Evolutionary conservation across 2,888 invertebrate genomes (phyloP).

Genomic region (Bruchidius siliquastri): DNA sequence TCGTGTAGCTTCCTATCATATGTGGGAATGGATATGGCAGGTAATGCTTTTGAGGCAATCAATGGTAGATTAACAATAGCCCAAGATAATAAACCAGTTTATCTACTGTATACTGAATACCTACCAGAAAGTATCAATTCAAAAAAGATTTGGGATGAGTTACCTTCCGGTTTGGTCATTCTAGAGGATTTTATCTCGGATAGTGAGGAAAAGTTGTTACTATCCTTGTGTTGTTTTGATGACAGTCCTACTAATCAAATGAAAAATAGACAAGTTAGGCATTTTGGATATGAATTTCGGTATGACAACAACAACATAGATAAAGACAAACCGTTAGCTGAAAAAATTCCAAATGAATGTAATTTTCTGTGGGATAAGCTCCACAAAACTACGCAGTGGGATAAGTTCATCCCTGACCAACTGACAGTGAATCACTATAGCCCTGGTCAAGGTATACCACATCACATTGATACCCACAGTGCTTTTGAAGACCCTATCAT

Average conservation of each 20-base stretch:
- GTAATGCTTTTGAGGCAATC: slow-evolving; percentile 52
- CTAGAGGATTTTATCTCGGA: slow-evolving; percentile 66
- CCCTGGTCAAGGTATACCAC: slow-evolving; percentile 90
- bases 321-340: slow-evolving; percentile 58
- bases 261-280: slow-evolving; percentile 81
- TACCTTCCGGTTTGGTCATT: slow-evolving; percentile 67
- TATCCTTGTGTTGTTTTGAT: slow-evolving; percentile 54
- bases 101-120: slow-evolving; percentile 59
- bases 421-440: slow-evolving; percentile 79
- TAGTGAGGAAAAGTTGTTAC: slow-evolving; percentile 61
- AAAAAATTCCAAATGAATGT: slow-evolving; percentile 68
- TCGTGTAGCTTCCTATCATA: slow-evolving; percentile 76
- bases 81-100: slow-evolving; percentile 58
- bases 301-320: slow-evolving; percentile 87
- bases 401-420: slow-evolving; percentile 65
- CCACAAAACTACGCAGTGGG: slow-evolving; percentile 39
- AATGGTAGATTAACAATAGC: slow-evolving; percentile 59
- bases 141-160: slow-evolving; percentile 39
- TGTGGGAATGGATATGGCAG: slow-evolving; percentile 49
- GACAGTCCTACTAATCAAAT: slow-evolving; percentile 48
- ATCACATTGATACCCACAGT: slow-evolving; percentile 93
- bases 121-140: slow-evolving; percentile 24
- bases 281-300: slow-evolving; percentile 88
- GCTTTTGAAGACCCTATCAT: slow-evolving; percentile 86
- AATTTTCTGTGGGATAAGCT: slow-evolving; percentile 60